Percentiles rank a stretch among this genome's conserved stretches.
These are phyloP conservation scores for Harpalus rubripes DNA, from an alignment of 2,888 invertebrate genomes.

Conservation along the genomic window DNA sequence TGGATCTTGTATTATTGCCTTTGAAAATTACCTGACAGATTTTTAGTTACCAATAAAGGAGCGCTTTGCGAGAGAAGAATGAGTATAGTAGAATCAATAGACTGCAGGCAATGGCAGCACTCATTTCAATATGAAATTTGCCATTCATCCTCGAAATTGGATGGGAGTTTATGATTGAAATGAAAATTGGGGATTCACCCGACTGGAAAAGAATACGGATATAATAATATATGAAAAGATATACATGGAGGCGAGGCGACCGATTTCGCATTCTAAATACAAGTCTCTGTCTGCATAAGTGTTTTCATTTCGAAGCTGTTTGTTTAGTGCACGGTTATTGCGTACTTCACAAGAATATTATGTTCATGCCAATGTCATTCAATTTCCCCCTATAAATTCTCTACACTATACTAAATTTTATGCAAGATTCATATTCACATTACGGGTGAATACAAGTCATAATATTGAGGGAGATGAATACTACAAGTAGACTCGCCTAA, in stretches of 20 bases:
- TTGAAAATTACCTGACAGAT: conserved; percentile 68
- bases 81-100: conserved; percentile 74
- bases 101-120: conserved; percentile 74
- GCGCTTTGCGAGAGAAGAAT: conserved; percentile 66
- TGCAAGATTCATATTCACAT: conserved; percentile 13
- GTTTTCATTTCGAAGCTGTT: conserved; percentile 50
- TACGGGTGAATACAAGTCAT: not conserved
- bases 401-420: conserved; percentile 44
- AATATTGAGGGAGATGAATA: not conserved
- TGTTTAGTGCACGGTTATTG: conserved; percentile 57
- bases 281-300: conserved; percentile 6
- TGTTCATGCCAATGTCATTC: conserved; percentile 50
- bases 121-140: conserved; percentile 77
- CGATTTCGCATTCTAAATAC: not conserved
- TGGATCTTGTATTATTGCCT: conserved; percentile 65
- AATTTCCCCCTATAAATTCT: conserved; percentile 41
- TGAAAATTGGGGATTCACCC: conserved; percentile 75
- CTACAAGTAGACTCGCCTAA: not conserved
- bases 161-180: conserved; percentile 78
- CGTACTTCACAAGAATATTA: conserved; percentile 43
- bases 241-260: conserved; percentile 8
- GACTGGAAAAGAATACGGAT: conserved; percentile 75
- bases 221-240: conserved; percentile 74
- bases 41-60: conserved; percentile 70
- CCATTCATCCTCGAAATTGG: conserved; percentile 78